phyloP scores from a whole-genome alignment of 2,797 vertebrate species.

The Eulemur coronatus region DNA sequence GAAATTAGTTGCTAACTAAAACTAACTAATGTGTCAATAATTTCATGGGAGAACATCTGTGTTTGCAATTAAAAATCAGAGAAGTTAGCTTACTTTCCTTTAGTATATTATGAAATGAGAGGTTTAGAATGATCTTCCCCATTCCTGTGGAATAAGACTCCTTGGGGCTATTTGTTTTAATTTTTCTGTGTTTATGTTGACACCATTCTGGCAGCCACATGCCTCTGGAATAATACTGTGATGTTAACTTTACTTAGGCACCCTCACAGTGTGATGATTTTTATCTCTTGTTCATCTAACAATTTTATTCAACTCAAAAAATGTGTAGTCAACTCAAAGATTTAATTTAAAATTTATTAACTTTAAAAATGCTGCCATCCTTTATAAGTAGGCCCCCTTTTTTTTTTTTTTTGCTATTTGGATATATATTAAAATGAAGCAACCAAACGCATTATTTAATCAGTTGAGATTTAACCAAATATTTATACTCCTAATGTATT shows the following conservation, averaged over 20 bases:
- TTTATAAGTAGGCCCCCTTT: background rate
- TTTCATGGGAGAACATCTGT: conserved; percentile 30
- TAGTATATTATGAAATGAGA: conserved; percentile 12
- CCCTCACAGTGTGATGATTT: background rate
- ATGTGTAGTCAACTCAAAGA: background rate
- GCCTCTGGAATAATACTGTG: conserved; percentile 31
- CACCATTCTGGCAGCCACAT: conserved; percentile 33
- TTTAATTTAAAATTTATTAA: conserved; percentile 28
- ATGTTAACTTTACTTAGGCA: conserved; percentile 40
- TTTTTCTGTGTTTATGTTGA: conserved; percentile 53
- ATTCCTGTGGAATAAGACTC: conserved; percentile 22
- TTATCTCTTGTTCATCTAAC: conserved; percentile 52
- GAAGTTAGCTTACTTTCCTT: conserved; percentile 16
- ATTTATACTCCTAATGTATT: background rate
- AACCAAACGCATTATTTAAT: background rate
- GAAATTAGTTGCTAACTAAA: conserved; percentile 43
- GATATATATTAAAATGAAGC: background rate
- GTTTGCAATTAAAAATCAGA: conserved; percentile 11
- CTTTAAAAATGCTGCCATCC: background rate
- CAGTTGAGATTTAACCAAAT: conserved; percentile 1
- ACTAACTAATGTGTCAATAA: conserved; percentile 2
- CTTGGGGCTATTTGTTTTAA: conserved; percentile 42
- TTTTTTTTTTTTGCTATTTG: background rate
- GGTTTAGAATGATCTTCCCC: background rate
- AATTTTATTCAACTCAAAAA: conserved; percentile 4